These are phyloP conservation scores for Myodes glareolus DNA, from an alignment of 2,113 vertebrate species.

Conservation along the genomic window DNA sequence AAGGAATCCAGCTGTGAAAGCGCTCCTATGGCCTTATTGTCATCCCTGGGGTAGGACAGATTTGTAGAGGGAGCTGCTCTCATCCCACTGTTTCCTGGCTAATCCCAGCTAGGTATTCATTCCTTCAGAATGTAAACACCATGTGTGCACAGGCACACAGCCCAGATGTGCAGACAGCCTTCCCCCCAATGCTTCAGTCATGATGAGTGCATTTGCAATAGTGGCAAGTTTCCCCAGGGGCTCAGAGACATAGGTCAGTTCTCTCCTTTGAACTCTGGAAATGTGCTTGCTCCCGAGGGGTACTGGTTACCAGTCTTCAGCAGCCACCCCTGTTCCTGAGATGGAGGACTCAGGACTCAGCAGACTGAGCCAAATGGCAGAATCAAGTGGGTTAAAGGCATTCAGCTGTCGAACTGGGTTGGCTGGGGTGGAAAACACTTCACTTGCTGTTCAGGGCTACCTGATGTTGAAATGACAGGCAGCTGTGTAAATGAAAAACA, in stretches of 20 bases:
- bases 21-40: conserved; percentile 62
- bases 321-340: background rate
- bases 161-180: no score
- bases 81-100: conserved; percentile 62
- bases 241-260: background rate
- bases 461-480: background rate
- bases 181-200: conserved; percentile 59
- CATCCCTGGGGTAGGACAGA: conserved; percentile 32
- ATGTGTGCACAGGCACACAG: background rate
- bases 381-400: background rate
- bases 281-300: background rate
- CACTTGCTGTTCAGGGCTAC: background rate
- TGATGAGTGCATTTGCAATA: conserved; percentile 68
- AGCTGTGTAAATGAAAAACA: background rate
- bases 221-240: background rate
- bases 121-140: conserved; percentile 32
- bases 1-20: conserved; percentile 73
- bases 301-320: background rate
- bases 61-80: conserved; percentile 58
- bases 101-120: conserved; percentile 21
- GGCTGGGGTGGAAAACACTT: background rate
- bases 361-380: background rate
- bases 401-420: background rate
- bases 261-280: conserved; percentile 54
- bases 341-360: conserved; percentile 4